Percentiles rank a stretch among this genome's conserved stretches.
These are phyloP conservation scores for Tadarida brasiliensis DNA, from an alignment of 2,797 vertebrate genomes.

Conservation along the genomic window DNA sequence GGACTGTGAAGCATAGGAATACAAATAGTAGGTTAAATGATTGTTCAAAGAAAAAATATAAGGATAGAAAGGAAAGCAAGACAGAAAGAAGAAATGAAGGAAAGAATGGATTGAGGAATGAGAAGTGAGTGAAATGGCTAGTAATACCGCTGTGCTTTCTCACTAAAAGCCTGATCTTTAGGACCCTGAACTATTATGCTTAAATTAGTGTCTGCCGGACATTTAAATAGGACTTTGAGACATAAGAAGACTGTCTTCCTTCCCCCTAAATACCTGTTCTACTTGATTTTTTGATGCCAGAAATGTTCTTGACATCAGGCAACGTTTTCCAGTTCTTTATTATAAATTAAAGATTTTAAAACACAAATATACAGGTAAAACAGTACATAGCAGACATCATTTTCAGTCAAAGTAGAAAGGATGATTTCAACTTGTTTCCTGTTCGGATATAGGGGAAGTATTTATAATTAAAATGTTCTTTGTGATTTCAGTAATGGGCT, in stretches of 20 bases:
- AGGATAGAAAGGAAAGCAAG: neutral
- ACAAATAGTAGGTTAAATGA: neutral
- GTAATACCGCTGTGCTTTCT: conserved; percentile 25
- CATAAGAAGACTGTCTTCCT: neutral
- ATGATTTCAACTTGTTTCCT: conserved; percentile 4
- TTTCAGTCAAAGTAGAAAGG: conserved; percentile 28
- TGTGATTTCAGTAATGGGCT: neutral
- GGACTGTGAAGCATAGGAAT: conserved; percentile 6
- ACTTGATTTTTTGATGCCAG: neutral
- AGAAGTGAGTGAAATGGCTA: neutral
- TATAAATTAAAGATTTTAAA: neutral
- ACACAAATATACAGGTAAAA: neutral
- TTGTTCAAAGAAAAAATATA: neutral
- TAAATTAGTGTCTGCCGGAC: neutral
- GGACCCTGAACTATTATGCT: neutral
- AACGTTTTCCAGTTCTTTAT: neutral
- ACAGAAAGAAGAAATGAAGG: conserved; percentile 17
- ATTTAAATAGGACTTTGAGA: conserved; percentile 25
- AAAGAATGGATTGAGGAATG: neutral
- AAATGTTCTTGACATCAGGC: neutral
- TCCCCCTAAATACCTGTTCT: neutral
- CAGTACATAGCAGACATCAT: neutral
- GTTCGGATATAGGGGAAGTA: neutral
- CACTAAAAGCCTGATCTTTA: neutral
- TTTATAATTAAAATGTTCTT: neutral